Conservation (phyloP, 2,888 invertebrate genomes). For the Diploptera punctata region DNA sequence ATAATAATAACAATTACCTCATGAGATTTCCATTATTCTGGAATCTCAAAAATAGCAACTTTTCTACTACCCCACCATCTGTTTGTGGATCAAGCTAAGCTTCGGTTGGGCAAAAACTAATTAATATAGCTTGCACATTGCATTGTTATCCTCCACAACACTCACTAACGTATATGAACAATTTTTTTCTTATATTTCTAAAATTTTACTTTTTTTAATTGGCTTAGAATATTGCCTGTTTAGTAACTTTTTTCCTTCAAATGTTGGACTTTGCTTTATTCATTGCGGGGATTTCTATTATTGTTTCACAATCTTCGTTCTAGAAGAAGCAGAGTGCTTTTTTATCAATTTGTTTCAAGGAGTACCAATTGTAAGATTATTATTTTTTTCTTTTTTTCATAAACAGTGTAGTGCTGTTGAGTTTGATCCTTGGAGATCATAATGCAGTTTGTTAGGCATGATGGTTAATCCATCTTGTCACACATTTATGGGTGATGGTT, state of each 20-base stretch:
- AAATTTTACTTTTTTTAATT: not conserved
- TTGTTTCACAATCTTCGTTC: not conserved
- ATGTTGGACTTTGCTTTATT: not conserved
- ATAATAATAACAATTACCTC: slow-evolving; percentile 36
- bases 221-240: not conserved
- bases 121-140: no score
- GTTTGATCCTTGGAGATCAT: slow-evolving; percentile 17
- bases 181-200: not conserved
- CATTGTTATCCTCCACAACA: not conserved
- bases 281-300: not conserved
- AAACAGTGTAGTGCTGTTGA: not conserved
- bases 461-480: not conserved
- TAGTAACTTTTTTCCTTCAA: not conserved
- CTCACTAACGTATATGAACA: not conserved
- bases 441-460: slow-evolving; percentile 5
- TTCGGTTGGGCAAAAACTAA: not conserved
- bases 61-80: slow-evolving; percentile 27
- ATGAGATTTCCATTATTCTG: slow-evolving; percentile 13
- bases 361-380: slow-evolving; percentile 1
- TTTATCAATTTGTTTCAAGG: slow-evolving; percentile 10
- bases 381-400: slow-evolving; percentile 6
- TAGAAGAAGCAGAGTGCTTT: slow-evolving; percentile 26
- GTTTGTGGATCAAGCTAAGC: not conserved
- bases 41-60: slow-evolving; percentile 16
- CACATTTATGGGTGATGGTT: slow-evolving; percentile 29